These are phyloP conservation scores for Cotesia chilonis DNA, from an alignment of 1,140 invertebrate species.

Conservation along the genomic window DNA sequence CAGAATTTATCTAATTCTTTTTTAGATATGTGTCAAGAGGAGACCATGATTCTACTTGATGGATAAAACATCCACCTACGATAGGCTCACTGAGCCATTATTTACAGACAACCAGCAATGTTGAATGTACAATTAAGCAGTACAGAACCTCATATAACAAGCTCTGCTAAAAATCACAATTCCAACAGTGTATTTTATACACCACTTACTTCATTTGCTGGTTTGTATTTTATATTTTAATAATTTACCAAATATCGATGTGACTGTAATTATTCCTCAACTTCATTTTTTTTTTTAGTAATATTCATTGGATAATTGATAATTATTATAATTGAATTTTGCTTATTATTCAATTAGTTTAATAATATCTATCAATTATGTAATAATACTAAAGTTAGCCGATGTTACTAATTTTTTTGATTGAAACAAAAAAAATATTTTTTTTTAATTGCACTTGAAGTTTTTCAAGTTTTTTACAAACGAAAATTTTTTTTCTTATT, in stretches of 20 bases:
- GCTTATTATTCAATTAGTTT: too few relatives aligned
- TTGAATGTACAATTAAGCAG: slow-evolving; percentile 34
- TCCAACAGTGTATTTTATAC: slow-evolving; percentile 47
- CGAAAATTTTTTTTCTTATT: too few relatives aligned
- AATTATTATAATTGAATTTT: too few relatives aligned
- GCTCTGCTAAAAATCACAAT: slow-evolving; percentile 42
- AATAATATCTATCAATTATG: too few relatives aligned
- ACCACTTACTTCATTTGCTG: slow-evolving; percentile 57
- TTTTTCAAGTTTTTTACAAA: too few relatives aligned
- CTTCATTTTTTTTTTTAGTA: too few relatives aligned
- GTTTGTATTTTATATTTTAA: slow-evolving; percentile 37
- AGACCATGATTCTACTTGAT: neutral
- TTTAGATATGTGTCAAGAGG: too few relatives aligned
- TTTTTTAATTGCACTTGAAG: slow-evolving; percentile 1
- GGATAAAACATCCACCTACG: slow-evolving; percentile 20
- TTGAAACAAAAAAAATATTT: slow-evolving; percentile 1
- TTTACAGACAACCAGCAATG: slow-evolving; percentile 36
- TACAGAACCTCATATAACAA: slow-evolving; percentile 32
- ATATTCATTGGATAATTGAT: too few relatives aligned
- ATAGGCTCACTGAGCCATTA: slow-evolving; percentile 25
- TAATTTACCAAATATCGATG: neutral
- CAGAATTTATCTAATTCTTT: too few relatives aligned
- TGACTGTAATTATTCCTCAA: slow-evolving; percentile 21
- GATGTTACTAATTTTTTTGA: too few relatives aligned
- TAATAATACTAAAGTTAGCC: too few relatives aligned